A percentile compares a stretch with the other conserved stretches of the same genome.
phyloP scores from a whole-genome alignment of 2,113 vertebrate genomes.

The Tautogolabrus adspersus region DNA sequence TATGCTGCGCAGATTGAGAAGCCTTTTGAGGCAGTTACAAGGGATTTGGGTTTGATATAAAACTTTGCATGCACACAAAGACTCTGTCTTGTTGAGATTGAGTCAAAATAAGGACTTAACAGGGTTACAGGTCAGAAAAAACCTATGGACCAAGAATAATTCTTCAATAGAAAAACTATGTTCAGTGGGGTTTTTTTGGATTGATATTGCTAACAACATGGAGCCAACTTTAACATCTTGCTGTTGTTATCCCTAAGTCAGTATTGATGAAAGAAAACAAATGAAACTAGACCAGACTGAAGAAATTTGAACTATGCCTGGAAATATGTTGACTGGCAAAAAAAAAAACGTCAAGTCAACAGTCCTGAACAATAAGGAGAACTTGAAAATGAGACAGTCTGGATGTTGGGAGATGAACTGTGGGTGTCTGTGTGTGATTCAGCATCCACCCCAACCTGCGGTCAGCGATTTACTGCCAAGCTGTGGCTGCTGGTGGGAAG shows the following conservation, averaged over 20 bases:
- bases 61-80: neutral
- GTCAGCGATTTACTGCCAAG: conserved; percentile 89
- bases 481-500: conserved; percentile 83
- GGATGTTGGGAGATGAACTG: neutral
- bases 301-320: neutral
- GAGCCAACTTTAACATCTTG: neutral
- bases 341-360: neutral
- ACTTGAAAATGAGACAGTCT: conserved; percentile 8
- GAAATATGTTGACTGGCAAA: neutral
- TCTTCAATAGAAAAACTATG: neutral
- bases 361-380: neutral
- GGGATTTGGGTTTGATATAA: neutral
- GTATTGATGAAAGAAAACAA: neutral
- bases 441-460: conserved; percentile 90
- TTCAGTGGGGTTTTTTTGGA: too few relatives aligned
- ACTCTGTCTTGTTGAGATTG: neutral
- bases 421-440: conserved; percentile 21
- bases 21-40: too few relatives aligned
- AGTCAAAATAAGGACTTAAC: neutral
- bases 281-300: neutral
- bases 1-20: neutral
- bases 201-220: too few relatives aligned
- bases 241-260: neutral
- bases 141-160: too few relatives aligned
- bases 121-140: neutral